Evolutionary conservation across 2,888 invertebrate species (phyloP), one percentile per base, ranked within the genome.

Genomic region (Stramonita haemastoma): DNA sequence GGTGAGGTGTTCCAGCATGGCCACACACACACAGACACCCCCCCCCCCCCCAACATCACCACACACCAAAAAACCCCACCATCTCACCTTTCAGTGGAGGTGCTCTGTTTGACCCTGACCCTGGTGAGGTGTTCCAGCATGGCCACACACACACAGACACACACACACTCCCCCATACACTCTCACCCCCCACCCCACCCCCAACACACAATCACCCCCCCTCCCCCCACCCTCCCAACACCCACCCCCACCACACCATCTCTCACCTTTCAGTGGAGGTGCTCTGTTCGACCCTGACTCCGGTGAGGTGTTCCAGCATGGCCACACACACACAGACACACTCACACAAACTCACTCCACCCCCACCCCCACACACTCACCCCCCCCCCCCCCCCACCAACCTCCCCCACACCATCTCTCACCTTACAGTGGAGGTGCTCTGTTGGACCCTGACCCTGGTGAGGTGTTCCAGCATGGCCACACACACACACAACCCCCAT

Each of bases 121-220:
- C 97, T 96, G 77, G 97, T 96, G 94, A 99, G 97, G 94, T 98
- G 98, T 93, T 98, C 98, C n/a, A 99, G 97, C 57, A 57, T 17
- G 57, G 11, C 57, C 57, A 57, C 57, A 17, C 57, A 8, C 17
- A n/a, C n/a, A n/a, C n/a, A n/a, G n/a, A n/a, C n/a, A n/a, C n/a
- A 57, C 57, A 57, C 57, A 57, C 57, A 13, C n/a, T 13, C 17
- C 57, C 8, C 57, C 57, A 57, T 17, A 8, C 8, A 13, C 22
- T 29, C 32, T 32, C 8, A 15, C 5, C n/a, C 29, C 77, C 77
- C 11, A 32, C 77, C 88, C n/a, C n/a, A n/a, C n/a, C n/a, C n/a
- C n/a, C n/a, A n/a, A 46, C 46, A 46, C 46, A 46, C 46, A 46
- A 2, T 5, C 46, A 46, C 46, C n/a, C n/a, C 46, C 2, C 46